phyloP scores from a whole-genome alignment of 2,797 vertebrate species.

The Bufotes viridis region DNA sequence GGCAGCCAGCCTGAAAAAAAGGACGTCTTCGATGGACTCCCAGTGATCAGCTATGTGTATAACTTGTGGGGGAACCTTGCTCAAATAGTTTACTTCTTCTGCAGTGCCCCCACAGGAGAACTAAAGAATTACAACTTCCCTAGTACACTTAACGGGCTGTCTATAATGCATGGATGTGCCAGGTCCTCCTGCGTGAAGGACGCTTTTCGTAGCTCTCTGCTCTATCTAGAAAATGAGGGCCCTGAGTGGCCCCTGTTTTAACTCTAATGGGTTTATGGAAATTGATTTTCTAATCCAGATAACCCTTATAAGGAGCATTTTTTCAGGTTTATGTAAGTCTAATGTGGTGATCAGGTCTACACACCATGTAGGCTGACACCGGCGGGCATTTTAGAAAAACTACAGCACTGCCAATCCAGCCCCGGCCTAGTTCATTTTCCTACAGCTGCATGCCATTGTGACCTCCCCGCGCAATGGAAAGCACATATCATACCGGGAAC shows the following conservation, averaged over 20 bases:
- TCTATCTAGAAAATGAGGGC: not conserved
- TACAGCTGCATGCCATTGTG: not conserved
- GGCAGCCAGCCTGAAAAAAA: too few species aligned
- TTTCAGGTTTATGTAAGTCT: constrained; percentile 3
- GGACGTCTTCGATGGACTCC: not conserved
- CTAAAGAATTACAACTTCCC: not conserved
- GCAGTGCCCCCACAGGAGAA: not conserved
- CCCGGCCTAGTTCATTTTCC: constrained; percentile 5
- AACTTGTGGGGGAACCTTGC: not conserved
- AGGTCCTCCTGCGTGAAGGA: not conserved
- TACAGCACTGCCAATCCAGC: constrained; percentile 4
- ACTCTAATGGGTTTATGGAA: not conserved
- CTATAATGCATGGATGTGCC: not conserved
- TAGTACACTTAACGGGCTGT: not conserved
- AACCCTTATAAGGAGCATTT: not conserved
- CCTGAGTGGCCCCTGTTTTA: not conserved
- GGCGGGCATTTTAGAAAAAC: constrained; percentile 1
- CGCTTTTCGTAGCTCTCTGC: not conserved
- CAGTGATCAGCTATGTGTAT: not conserved
- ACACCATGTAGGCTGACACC: constrained; percentile 11
- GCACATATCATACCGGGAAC: constrained; percentile 5
- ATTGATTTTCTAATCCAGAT: not conserved
- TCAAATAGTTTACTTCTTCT: not conserved
- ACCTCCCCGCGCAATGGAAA: not conserved
- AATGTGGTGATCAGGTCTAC: not conserved